A percentile compares a stretch with the other conserved stretches of the same genome.
Conservation (phyloP, 2,113 vertebrate genomes). For the Rhinopomastus cyanomelas region DNA sequence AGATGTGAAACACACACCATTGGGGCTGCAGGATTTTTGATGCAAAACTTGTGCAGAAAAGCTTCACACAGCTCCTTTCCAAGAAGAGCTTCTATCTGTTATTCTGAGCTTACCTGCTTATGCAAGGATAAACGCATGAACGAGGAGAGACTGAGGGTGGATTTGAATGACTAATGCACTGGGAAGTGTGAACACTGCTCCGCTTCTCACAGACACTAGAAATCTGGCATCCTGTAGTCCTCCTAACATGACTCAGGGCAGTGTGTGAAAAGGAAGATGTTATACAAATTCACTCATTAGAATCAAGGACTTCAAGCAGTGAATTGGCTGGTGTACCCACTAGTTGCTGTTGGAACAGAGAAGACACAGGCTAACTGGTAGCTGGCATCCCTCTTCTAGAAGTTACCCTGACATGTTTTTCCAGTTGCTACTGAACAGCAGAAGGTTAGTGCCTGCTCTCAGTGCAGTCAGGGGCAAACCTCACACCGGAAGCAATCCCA, state of each 20-base stretch:
- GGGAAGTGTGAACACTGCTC: conserved; percentile 6
- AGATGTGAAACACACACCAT: not conserved
- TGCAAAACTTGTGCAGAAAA: not conserved
- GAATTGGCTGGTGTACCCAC: not conserved
- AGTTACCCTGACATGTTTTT: not conserved
- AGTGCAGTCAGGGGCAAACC: not conserved
- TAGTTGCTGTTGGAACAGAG: not conserved
- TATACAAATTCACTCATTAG: not conserved
- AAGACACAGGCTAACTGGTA: not conserved
- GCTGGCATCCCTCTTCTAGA: not conserved
- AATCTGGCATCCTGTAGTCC: not conserved
- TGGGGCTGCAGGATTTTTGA: not conserved
- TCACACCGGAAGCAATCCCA: not conserved
- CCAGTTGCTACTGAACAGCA: not conserved
- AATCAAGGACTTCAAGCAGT: not conserved
- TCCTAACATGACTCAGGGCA: not conserved
- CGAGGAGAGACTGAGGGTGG: conserved; percentile 17
- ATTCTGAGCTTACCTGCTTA: conserved; percentile 30
- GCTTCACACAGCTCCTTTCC: not conserved
- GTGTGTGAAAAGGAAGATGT: conserved; percentile 8
- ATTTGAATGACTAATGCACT: conserved; percentile 14
- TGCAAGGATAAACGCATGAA: not conserved
- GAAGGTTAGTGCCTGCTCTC: not conserved
- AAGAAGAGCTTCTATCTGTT: not conserved
- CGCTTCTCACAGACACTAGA: not conserved